Percentiles rank a stretch among this genome's conserved stretches.
phyloP scores from a whole-genome alignment of 2,797 vertebrate genomes.

The Smutsia gigantea region DNA sequence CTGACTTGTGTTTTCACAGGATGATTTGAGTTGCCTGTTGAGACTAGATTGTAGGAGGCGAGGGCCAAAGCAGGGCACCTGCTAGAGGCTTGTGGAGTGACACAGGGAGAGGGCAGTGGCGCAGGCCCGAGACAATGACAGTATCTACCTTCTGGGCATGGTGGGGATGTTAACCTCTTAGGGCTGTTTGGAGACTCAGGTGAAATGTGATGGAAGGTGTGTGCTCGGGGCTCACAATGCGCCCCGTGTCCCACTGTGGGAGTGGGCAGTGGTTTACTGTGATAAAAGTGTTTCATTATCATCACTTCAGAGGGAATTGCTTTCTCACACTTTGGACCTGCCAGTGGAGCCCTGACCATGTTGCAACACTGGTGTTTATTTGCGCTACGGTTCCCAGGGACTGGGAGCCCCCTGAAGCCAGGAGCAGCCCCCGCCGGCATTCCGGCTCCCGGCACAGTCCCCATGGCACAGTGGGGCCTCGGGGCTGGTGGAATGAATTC shows the following conservation, averaged over 20 bases:
- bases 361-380: rapidly evolving
- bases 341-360: rapidly evolving
- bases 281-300: background rate
- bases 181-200: background rate
- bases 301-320: rapidly evolving
- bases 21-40: background rate
- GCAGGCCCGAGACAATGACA: background rate
- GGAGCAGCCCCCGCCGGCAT: rapidly evolving
- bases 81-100: background rate
- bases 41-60: background rate
- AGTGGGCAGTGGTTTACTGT: background rate
- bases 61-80: background rate
- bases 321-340: background rate
- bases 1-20: background rate
- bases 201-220: rapidly evolving
- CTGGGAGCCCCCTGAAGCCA: background rate
- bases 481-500: background rate
- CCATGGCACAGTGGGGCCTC: background rate
- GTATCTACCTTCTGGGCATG: rapidly evolving
- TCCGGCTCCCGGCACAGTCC: rapidly evolving
- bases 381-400: background rate
- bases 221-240: rapidly evolving
- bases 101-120: background rate
- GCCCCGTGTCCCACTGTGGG: rapidly evolving
- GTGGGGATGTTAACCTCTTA: rapidly evolving